Percentiles rank a stretch among this genome's conserved stretches.
Evolutionary conservation across 2,113 vertebrate genomes (phyloP).

Genomic region (Macaca nemestrina): DNA sequence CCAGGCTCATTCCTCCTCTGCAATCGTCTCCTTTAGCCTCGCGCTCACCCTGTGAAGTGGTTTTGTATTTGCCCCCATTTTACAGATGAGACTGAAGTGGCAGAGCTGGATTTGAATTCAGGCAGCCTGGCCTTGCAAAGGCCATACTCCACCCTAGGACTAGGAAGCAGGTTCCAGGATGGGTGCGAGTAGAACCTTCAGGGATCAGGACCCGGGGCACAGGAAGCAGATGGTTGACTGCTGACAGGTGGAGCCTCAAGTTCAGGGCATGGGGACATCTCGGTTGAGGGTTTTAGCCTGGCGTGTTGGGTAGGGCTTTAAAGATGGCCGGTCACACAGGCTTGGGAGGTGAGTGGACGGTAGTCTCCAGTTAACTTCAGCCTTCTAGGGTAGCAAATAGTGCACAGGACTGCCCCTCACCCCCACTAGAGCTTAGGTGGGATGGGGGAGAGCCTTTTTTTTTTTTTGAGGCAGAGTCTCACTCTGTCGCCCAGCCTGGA

Average conservation of each 20-base stretch:
- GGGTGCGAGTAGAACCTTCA: not conserved
- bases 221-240: not conserved
- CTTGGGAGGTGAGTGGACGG: not conserved
- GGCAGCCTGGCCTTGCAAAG: not conserved
- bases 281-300: not conserved
- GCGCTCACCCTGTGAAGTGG: not conserved
- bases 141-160: rapidly evolving
- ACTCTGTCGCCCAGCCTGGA: too few species aligned
- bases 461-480: too few species aligned
- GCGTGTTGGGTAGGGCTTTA: not conserved
- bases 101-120: not conserved
- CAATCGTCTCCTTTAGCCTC: not conserved
- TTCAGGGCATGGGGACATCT: not conserved
- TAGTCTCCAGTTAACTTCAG: not conserved
- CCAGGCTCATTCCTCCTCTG: rapidly evolving
- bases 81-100: not conserved
- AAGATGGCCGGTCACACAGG: not conserved
- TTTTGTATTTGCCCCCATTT: not conserved
- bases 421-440: not conserved
- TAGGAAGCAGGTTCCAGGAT: not conserved
- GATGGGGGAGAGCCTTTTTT: too few species aligned
- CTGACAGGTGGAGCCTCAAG: not conserved
- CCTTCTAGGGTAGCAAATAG: not conserved
- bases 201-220: rapidly evolving
- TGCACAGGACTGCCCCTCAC: too few species aligned